Evolutionary conservation across 2,113 vertebrate genomes (phyloP).

Genomic region (Equus przewalskii): DNA sequence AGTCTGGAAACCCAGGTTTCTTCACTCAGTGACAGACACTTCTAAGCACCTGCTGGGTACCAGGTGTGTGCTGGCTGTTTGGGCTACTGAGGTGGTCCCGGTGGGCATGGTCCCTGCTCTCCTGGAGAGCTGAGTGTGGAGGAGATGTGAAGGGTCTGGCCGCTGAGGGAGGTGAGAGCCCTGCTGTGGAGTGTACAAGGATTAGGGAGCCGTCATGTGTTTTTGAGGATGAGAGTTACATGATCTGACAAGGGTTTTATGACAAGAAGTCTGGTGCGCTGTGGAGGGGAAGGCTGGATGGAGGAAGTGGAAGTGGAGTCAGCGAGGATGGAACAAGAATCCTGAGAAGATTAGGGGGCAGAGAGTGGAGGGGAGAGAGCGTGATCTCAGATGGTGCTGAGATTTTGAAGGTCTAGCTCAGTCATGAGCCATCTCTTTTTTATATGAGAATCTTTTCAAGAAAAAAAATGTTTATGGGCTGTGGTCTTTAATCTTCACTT

Average conservation of each 20-base stretch:
- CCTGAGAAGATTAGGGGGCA: neutral
- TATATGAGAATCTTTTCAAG: neutral
- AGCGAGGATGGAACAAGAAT: neutral
- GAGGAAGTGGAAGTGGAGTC: neutral
- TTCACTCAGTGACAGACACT: neutral
- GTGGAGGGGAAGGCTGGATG: neutral
- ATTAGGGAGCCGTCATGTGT: neutral
- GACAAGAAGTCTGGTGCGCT: neutral
- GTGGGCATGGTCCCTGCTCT: neutral
- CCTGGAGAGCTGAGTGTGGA: neutral
- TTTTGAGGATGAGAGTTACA: neutral
- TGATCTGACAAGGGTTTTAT: neutral
- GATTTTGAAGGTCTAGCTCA: neutral
- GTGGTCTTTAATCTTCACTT: neutral
- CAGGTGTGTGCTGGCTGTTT: neutral
- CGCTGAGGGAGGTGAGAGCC: no score
- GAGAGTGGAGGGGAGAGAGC: neutral
- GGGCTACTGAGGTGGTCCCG: neutral
- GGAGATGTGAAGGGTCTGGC: neutral
- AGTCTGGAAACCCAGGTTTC: neutral
- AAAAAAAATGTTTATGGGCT: neutral
- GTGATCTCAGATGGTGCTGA: accelerated
- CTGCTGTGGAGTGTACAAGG: neutral
- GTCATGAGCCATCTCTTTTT: neutral
- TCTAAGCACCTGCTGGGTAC: neutral